Conservation (phyloP, 1,140 invertebrate species). For the Caenorhabditis latens region DNA sequence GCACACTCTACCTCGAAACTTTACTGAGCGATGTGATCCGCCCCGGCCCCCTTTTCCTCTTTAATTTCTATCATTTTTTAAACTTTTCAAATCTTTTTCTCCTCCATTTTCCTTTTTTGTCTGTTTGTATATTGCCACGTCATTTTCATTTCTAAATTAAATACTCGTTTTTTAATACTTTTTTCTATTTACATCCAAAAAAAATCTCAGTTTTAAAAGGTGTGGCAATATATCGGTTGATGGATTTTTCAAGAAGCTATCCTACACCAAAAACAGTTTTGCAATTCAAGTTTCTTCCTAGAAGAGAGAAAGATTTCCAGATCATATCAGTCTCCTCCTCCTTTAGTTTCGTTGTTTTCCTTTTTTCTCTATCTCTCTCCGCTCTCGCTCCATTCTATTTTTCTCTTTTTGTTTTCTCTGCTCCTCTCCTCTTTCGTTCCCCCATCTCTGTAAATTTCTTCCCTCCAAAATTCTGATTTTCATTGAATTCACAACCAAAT, state of each 20-base stretch:
- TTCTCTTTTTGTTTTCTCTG: neutral
- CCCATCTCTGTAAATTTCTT: neutral
- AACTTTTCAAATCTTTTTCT: neutral
- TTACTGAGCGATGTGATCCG: slow-evolving; percentile 38
- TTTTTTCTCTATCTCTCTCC: neutral
- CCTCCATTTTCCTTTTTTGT: neutral
- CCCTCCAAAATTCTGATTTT: neutral
- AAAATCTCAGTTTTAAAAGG: slow-evolving; percentile 47
- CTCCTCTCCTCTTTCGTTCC: neutral
- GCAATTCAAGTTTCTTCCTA: neutral
- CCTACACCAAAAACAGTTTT: slow-evolving; percentile 5
- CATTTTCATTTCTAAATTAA: slow-evolving; percentile 16
- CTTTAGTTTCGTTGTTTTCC: neutral
- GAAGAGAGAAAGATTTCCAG: slow-evolving; percentile 31
- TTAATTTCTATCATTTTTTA: neutral
- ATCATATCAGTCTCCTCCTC: neutral
- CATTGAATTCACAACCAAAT: neutral
- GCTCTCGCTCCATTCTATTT: neutral
- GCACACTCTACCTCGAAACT: slow-evolving; percentile 41
- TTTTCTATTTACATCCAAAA: neutral
- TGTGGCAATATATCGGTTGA: slow-evolving; percentile 46
- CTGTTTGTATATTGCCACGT: slow-evolving; percentile 43
- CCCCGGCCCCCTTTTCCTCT: neutral
- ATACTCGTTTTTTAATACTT: neutral
- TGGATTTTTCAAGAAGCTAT: neutral